These are phyloP conservation scores for Darevskia nairensis DNA, from an alignment of 2,797 vertebrate species.

Conservation along the genomic window DNA sequence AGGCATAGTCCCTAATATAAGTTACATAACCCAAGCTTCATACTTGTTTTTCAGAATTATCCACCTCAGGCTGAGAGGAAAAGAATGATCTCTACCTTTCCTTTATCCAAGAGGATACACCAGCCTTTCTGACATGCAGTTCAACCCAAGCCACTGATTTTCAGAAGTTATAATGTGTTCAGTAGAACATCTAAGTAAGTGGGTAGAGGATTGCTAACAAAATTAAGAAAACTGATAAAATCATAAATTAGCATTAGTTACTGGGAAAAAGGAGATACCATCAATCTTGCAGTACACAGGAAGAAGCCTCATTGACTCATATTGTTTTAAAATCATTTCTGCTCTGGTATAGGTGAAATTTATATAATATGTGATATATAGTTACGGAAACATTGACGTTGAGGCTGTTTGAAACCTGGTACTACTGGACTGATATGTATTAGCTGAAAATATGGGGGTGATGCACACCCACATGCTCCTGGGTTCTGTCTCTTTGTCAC, in stretches of 20 bases:
- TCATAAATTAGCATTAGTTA: fast-evolving
- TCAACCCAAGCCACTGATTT: neutral
- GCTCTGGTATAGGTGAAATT: neutral
- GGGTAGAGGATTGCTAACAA: neutral
- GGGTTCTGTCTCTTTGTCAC: neutral
- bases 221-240: fast-evolving
- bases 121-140: neutral
- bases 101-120: fast-evolving
- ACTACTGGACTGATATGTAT: neutral
- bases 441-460: neutral
- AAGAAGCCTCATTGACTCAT: neutral
- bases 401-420: neutral
- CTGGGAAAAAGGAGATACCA: neutral
- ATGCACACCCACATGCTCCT: neutral
- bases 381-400: neutral
- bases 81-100: fast-evolving
- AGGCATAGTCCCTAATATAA: neutral
- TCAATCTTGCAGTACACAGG: neutral
- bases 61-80: fast-evolving
- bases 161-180: neutral
- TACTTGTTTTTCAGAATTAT: neutral
- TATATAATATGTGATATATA: neutral
- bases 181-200: neutral
- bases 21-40: neutral
- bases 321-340: neutral